phyloP scores from a whole-genome alignment of 2,113 vertebrate genomes.

The Circaetus cinerascens region DNA sequence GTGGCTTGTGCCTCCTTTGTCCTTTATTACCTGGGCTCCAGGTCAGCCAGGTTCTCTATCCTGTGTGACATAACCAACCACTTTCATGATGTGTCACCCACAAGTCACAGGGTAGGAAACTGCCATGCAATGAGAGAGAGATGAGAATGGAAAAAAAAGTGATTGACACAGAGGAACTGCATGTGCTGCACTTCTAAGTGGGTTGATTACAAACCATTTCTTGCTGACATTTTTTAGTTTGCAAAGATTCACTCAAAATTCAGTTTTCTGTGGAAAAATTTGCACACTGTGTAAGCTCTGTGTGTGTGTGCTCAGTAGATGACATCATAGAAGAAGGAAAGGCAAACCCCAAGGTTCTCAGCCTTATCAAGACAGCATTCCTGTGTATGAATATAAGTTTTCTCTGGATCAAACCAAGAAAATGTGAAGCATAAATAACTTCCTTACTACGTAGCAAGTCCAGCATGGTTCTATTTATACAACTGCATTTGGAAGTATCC shows the following conservation, averaged over 20 bases:
- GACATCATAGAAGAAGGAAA: not conserved
- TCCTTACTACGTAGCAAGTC: not conserved
- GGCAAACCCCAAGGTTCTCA: rapidly evolving
- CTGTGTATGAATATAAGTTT: not conserved
- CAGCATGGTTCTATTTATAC: constrained; percentile 15
- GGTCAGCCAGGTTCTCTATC: not conserved
- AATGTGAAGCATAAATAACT: not conserved
- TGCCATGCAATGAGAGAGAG: not conserved
- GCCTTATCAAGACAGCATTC: not conserved
- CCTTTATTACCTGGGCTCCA: not conserved
- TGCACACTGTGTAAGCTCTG: not conserved
- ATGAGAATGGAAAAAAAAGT: not conserved
- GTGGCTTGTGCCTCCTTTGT: not conserved
- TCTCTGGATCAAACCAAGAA: not conserved
- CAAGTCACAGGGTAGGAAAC: not conserved
- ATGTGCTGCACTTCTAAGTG: not conserved
- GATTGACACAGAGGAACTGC: not conserved
- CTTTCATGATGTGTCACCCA: not conserved
- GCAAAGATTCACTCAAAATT: not conserved
- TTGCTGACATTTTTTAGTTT: not conserved
- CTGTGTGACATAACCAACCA: not conserved
- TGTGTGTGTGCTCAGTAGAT: not conserved
- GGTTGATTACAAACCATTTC: not conserved
- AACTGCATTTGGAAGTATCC: not conserved
- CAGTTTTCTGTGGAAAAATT: not conserved